These are phyloP conservation scores for Parthenolecanium corni DNA, from an alignment of 2,888 invertebrate genomes.

Conservation along the genomic window DNA sequence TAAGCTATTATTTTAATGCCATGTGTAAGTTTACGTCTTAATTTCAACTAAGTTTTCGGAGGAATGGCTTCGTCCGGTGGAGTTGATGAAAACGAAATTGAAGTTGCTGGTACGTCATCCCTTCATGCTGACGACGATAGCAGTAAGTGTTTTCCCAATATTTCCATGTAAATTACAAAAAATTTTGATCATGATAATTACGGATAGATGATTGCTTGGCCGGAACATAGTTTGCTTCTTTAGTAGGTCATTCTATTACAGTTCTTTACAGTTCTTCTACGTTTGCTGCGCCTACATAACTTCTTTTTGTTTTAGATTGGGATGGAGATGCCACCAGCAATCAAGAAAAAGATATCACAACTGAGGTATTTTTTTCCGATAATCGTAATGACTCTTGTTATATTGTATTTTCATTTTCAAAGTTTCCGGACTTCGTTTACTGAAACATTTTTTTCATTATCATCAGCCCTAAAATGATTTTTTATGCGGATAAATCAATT, in stretches of 20 bases:
- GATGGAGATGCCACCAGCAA: conserved; percentile 17
- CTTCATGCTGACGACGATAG: conserved; percentile 17
- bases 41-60: too few relatives aligned
- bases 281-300: not conserved
- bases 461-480: not conserved
- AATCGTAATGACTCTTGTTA: not conserved
- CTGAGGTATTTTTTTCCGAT: not conserved
- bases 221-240: too few relatives aligned
- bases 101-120: conserved; percentile 22
- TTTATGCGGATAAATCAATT: too few relatives aligned
- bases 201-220: too few relatives aligned
- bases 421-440: not conserved
- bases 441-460: conserved; percentile 1
- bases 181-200: too few relatives aligned
- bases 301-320: conserved; percentile 11
- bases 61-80: conserved; percentile 19
- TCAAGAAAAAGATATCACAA: conserved; percentile 5
- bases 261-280: not conserved
- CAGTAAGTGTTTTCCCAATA: conserved; percentile 8
- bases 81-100: conserved; percentile 20
- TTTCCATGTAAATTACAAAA: too few relatives aligned
- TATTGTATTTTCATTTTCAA: not conserved
- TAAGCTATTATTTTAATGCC: too few relatives aligned
- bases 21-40: too few relatives aligned
- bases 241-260: not conserved